These are phyloP conservation scores for Fragum whitleyi DNA, from an alignment of 2,888 invertebrate genomes.

Conservation along the genomic window DNA sequence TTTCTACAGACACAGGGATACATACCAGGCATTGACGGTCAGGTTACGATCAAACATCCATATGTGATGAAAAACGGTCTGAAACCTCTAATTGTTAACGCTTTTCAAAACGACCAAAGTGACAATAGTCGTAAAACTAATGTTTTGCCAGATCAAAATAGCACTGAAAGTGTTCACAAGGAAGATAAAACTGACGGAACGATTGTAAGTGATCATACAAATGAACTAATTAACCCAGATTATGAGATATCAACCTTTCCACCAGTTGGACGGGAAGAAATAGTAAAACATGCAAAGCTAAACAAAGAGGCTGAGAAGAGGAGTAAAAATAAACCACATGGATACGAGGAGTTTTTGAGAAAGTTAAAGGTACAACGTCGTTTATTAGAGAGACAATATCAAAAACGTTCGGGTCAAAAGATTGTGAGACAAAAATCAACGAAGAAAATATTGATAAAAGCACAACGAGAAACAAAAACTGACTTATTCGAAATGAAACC, in stretches of 20 bases:
- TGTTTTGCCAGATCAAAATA: neutral
- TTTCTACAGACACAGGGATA: constrained; percentile 15
- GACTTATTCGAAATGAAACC: constrained; percentile 37
- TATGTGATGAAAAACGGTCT: constrained; percentile 18
- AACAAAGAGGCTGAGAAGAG: constrained; percentile 57
- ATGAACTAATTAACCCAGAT: neutral
- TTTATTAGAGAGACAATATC: constrained; percentile 16
- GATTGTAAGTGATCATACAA: neutral
- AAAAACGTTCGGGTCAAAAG: constrained; percentile 36
- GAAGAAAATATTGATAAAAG: constrained; percentile 33
- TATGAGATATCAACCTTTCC: constrained; percentile 47
- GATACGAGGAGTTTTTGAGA: constrained; percentile 41
- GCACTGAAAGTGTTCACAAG: neutral
- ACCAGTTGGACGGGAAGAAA: constrained; percentile 48
- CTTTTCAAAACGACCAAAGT: neutral
- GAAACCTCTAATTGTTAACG: neutral
- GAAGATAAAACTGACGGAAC: neutral
- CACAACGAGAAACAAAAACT: constrained; percentile 31
- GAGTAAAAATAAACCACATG: constrained; percentile 29
- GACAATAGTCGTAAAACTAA: neutral
- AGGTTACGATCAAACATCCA: constrained; percentile 14
- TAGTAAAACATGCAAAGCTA: constrained; percentile 46
- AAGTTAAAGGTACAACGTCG: constrained; percentile 38
- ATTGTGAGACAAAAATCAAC: constrained; percentile 36
- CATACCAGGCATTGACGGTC: constrained; percentile 13